Base-by-base conservation (phyloP, 2,888 invertebrate genomes). In the Yponomeuta evonymella region DNA sequence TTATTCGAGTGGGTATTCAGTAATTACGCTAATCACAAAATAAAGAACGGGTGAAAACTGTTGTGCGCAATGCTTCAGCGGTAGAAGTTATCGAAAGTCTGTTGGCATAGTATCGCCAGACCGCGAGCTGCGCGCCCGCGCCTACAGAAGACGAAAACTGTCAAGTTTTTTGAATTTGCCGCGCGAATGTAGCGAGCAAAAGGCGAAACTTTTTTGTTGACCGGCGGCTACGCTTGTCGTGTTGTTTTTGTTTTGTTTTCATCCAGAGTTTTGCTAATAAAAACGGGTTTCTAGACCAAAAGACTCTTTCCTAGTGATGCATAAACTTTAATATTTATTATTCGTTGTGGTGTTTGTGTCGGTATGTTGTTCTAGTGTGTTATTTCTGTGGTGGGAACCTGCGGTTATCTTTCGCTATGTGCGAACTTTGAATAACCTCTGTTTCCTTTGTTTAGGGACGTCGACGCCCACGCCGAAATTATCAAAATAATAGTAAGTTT, bases 381-480 rank as follows among this genome's bases (percentile, higher is more conserved):
- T 70, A 51, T 51, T 68, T 51, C 48, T 29, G 51, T 66, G 63
- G 51, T 58, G 66, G 81, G 84, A 83, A 80, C 76, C 76, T 76
- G 80, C 81, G 79, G 82, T 84, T 88, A 88, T 86, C 85, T 79
- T 79, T 79, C 78, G 79, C 77, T 81, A 82, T 79, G 79, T 80
- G 85, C 82, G 83, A 88, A 88, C 85, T 89, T 87, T 83, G 12
- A 84, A 84, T 79, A 84, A 88, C 85, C 85, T 87, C 80, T 77
- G 79, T 82, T 84, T 89, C 88, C 89, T 89, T 90, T 90, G 90
- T 90, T 88, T 88, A 86, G 87, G 85, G 79, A 79, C 83, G 82
- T 78, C 82, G 85, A 83, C 89, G 86, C 87, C 84, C 83, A 85
- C 86, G 80, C 83, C 73, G 74, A 77, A 76, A 75, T 75, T 77